Evolutionary conservation across 2,888 invertebrate genomes (phyloP).

Genomic region (Cryptus armator): DNA sequence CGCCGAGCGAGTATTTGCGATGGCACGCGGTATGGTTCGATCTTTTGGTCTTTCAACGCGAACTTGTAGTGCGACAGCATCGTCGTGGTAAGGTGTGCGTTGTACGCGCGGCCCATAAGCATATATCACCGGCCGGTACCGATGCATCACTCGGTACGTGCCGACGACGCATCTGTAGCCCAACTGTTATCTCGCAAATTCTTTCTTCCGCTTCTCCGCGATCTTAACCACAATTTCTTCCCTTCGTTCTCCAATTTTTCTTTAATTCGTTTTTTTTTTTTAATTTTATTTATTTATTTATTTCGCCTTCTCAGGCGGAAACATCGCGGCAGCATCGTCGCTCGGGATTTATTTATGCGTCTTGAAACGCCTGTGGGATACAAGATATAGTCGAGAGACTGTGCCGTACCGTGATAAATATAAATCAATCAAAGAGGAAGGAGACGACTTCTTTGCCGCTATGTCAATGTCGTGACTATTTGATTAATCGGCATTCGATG

Average conservation of each 20-base stretch:
- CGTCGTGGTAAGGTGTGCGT: conserved; percentile 28
- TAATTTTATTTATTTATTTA: not conserved
- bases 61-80: not conserved
- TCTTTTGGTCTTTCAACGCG: not conserved
- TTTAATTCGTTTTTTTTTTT: conserved; percentile 7
- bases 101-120: conserved; percentile 65
- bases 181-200: conserved; percentile 63
- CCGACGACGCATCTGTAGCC: conserved; percentile 67
- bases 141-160: conserved; percentile 70
- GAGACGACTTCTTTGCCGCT: not conserved
- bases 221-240: conserved; percentile 56
- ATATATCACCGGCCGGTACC: conserved; percentile 74
- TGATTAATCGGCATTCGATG: conserved; percentile 14
- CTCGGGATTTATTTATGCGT: conserved; percentile 64
- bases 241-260: conserved; percentile 52
- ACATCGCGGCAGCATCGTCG: conserved; percentile 71
- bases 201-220: conserved; percentile 21
- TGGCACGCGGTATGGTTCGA: conserved; percentile 16
- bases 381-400: conserved; percentile 7
- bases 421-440: conserved; percentile 41
- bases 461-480: not conserved
- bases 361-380: conserved; percentile 43
- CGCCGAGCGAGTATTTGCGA: conserved; percentile 14
- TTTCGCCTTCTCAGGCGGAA: conserved; percentile 67
- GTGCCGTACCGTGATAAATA: not conserved